phyloP scores from a whole-genome alignment of 2,797 vertebrate genomes.

The Periparus ater region DNA sequence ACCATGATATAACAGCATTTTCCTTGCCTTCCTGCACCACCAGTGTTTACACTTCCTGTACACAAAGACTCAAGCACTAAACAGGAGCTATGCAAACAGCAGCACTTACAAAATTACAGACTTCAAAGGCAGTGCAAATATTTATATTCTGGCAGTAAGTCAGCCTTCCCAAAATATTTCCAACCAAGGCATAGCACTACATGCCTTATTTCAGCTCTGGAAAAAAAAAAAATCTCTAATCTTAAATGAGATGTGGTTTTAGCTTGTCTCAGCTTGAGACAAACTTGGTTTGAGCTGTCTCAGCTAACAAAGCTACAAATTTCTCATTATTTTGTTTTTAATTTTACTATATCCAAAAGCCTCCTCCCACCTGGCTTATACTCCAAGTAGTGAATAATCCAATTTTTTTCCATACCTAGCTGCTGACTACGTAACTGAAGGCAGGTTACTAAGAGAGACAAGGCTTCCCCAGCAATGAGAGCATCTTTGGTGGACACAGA shows the following conservation, averaged over 20 bases:
- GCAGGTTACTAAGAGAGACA: constrained; percentile 96
- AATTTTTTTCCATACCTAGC: constrained; percentile 78
- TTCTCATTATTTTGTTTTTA: not conserved
- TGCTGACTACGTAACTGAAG: constrained; percentile 97
- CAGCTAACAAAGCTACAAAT: not conserved
- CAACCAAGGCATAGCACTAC: not conserved
- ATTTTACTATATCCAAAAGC: not conserved
- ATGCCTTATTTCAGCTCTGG: not conserved
- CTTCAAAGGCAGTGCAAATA: constrained; percentile 28
- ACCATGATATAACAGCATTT: not conserved
- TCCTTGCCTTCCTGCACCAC: not conserved
- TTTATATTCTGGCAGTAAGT: not conserved
- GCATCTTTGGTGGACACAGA: constrained; percentile 95
- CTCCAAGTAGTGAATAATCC: not conserved
- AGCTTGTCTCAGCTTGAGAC: no score
- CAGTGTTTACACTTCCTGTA: not conserved
- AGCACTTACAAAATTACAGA: not conserved
- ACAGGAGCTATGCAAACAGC: constrained; percentile 8
- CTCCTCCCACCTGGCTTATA: not conserved
- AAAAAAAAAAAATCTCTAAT: not conserved
- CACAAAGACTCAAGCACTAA: not conserved
- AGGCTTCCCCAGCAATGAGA: constrained; percentile 94
- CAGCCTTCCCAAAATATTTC: not conserved
- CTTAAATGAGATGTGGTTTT: not conserved
- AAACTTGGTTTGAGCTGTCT: no score